Evolutionary conservation across 2,113 vertebrate genomes (phyloP).

Genomic region (Nanger granti): DNA sequence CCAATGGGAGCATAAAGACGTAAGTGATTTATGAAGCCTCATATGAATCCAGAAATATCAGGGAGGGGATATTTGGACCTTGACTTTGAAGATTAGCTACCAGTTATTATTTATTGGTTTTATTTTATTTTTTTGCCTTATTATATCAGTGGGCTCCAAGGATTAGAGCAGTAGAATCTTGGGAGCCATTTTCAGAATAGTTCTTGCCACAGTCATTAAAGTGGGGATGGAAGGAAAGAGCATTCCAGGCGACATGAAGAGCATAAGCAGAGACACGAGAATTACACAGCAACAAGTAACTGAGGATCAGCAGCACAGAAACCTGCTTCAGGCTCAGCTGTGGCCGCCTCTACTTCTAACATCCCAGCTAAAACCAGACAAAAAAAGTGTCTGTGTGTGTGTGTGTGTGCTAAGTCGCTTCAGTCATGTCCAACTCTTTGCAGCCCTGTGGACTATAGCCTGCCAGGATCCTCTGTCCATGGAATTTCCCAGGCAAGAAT

Average conservation of each 20-base stretch:
- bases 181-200: background rate
- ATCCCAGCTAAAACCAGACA: background rate
- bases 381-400: background rate
- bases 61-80: background rate
- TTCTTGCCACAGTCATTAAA: background rate
- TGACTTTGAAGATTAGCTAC: background rate
- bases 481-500: background rate
- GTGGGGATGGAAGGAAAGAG: background rate
- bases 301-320: background rate
- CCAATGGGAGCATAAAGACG: background rate
- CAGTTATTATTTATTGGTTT: background rate
- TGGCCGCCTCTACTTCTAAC: background rate
- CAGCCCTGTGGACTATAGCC: background rate
- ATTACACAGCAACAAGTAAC: background rate
- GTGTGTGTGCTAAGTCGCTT: background rate
- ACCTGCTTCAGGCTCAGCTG: background rate
- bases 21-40: background rate
- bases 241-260: background rate
- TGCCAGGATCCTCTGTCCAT: background rate
- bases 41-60: background rate
- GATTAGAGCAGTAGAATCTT: background rate
- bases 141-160: background rate
- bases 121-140: background rate
- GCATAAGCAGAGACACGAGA: background rate
- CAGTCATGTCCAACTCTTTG: background rate